Base-by-base conservation (phyloP, 2,888 invertebrate species). In the Eilema depressum region DNA sequence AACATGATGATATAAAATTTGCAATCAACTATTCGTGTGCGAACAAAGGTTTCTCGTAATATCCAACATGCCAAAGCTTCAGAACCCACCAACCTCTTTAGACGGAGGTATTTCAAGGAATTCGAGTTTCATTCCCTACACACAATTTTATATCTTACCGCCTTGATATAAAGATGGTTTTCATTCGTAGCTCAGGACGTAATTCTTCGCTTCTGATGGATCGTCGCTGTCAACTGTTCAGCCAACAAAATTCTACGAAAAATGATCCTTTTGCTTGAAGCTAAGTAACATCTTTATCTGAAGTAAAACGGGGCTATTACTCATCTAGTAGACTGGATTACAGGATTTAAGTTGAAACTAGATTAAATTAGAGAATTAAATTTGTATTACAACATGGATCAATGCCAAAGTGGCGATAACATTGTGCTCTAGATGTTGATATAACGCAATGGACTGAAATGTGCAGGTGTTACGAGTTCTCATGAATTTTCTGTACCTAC, bases 271-370 rank as follows among this genome's bases (percentile, higher is more conserved):
- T 83, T 80, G 77, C 83, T 84, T 80, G 76, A 77, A 79, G 76
- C 74, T 78, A 80, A 86, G 86, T 85, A 88, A 88, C 80, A 86
- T 88, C 89, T 90, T 91, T 89, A 92, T 91, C 85, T 85, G 81
- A 82, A 78, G 83, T 80, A 80, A 86, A 85, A 83, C 82, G 82
- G 82, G 11, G 80, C 83, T 87, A 87, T 89, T 88, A 86, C 85
- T 88, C 88, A 89, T 87, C 78, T 84, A 80, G 83, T 80, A 75
- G 76, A 72, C 81, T 76, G 78, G 82, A 81, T 83, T 82, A 81
- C 75, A 66, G 61, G 65, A 80, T 80, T 86, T 79, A 81, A 79
- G 76, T 82, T 85, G 70, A 64, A 72, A 77, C 85, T 75, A 64
- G 71, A 71, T 72, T 79, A 83, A 86, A 89, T 85, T 84, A 83